phyloP scores from a whole-genome alignment of 2,797 vertebrate genomes.

The Tapera naevia region DNA sequence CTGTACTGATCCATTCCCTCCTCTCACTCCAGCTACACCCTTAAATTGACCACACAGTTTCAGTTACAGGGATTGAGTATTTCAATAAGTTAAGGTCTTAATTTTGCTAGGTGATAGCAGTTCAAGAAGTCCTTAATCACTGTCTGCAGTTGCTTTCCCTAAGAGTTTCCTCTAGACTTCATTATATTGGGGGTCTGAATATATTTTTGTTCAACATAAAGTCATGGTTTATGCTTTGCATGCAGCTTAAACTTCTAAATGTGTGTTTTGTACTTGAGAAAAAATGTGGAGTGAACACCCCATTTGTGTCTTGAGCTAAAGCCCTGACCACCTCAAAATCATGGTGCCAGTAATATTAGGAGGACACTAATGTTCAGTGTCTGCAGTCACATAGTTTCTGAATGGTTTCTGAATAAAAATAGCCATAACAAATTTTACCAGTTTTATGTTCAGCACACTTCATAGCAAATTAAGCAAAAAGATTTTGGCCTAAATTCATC shows the following conservation, averaged over 20 bases:
- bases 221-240: constrained; percentile 17
- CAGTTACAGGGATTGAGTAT: neutral
- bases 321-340: neutral
- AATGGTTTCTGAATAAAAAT: neutral
- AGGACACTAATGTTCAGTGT: neutral
- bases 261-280: neutral
- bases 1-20: neutral
- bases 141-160: neutral
- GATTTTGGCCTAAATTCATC: neutral
- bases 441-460: neutral
- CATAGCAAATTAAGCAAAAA: neutral
- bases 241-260: neutral
- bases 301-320: neutral
- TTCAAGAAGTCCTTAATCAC: neutral
- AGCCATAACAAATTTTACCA: neutral
- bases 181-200: neutral
- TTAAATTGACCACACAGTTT: constrained; percentile 34
- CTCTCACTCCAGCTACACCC: neutral
- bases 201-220: neutral
- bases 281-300: neutral
- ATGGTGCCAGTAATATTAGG: neutral
- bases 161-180: neutral
- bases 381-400: neutral
- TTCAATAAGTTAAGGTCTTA: neutral
- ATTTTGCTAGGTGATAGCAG: neutral